phyloP scores from a whole-genome alignment of 1,140 invertebrate species.

The Sitophilus oryzae region DNA sequence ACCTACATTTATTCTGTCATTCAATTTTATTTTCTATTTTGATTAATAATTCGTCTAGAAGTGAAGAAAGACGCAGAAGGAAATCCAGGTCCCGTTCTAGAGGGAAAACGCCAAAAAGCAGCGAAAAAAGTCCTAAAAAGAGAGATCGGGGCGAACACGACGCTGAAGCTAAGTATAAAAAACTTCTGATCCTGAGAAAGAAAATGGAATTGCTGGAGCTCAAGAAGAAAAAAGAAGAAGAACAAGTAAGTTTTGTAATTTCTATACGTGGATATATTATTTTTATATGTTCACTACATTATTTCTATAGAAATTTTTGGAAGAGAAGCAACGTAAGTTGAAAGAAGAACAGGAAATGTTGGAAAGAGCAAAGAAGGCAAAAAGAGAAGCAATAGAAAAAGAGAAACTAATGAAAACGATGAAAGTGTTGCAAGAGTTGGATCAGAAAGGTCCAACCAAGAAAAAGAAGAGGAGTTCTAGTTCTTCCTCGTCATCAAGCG shows the following conservation, averaged over 20 bases:
- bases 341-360: slow-evolving; percentile 47
- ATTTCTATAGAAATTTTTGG: slow-evolving; percentile 42
- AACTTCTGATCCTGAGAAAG: slow-evolving; percentile 48
- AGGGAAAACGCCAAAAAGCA: slow-evolving; percentile 15
- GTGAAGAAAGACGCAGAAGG: slow-evolving; percentile 25
- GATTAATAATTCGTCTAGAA: slow-evolving; percentile 9
- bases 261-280: background rate
- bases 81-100: slow-evolving; percentile 24
- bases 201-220: slow-evolving; percentile 49
- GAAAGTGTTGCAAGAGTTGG: slow-evolving; percentile 40
- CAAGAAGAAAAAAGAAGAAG: slow-evolving; percentile 42
- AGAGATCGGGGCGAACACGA: slow-evolving; percentile 40
- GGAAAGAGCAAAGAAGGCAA: slow-evolving; percentile 46
- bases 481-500: slow-evolving; percentile 12
- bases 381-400: slow-evolving; percentile 41
- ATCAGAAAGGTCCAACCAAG: slow-evolving; percentile 30
- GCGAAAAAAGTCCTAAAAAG: slow-evolving; percentile 17
- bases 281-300: background rate
- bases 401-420: slow-evolving; percentile 42
- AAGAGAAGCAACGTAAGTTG: slow-evolving; percentile 44
- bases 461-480: slow-evolving; percentile 15
- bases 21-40: background rate
- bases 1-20: no score
- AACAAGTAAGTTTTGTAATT: slow-evolving; percentile 29
- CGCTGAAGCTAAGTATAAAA: slow-evolving; percentile 45